Evolutionary conservation across 2,113 vertebrate genomes (phyloP).

Genomic region (Alligator mississippiensis): DNA sequence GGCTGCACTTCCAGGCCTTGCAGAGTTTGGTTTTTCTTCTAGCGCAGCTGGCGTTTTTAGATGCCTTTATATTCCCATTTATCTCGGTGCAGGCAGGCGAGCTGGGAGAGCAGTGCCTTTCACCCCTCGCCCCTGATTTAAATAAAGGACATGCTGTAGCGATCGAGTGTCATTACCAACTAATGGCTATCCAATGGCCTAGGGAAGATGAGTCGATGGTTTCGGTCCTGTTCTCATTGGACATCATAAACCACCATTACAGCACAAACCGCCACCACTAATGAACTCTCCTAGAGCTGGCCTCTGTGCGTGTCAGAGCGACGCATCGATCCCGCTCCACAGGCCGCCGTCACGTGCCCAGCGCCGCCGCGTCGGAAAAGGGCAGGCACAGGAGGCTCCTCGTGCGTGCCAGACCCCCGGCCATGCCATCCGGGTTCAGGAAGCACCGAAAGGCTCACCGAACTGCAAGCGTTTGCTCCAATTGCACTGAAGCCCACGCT

Average conservation of each 20-base stretch:
- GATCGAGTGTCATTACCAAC: background rate
- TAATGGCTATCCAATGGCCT: background rate
- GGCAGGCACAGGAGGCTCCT: no score
- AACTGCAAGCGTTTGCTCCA: background rate
- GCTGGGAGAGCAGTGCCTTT: background rate
- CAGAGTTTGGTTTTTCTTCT: background rate
- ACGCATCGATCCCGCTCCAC: background rate
- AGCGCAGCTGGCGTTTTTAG: background rate
- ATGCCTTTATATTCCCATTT: rapidly evolving
- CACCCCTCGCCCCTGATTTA: background rate
- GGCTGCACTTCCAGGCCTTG: conserved; percentile 17
- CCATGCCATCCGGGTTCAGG: background rate
- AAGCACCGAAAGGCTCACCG: rapidly evolving
- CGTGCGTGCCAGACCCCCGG: no score
- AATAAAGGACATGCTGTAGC: background rate
- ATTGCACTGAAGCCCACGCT: background rate
- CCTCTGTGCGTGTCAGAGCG: background rate
- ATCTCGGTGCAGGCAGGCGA: background rate
- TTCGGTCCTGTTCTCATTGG: background rate
- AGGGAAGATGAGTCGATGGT: background rate
- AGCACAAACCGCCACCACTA: background rate
- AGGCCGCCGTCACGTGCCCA: background rate
- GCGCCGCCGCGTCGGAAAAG: background rate
- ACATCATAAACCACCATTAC: rapidly evolving
- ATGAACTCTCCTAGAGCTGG: background rate